phyloP scores from a whole-genome alignment of 2,888 invertebrate species.

The Hedya salicella region DNA sequence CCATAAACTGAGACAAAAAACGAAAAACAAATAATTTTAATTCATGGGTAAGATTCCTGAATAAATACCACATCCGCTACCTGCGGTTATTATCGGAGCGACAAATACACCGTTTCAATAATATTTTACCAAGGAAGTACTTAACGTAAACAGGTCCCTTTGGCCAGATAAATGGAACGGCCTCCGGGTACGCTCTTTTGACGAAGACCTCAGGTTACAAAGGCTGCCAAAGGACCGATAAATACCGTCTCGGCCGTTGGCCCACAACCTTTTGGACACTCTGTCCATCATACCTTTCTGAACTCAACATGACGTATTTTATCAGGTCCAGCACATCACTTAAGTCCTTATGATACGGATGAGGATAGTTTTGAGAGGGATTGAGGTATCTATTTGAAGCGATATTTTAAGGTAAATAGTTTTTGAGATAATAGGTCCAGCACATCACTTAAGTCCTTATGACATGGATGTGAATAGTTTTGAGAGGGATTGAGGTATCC shows the following conservation, averaged over 20 bases:
- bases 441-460: not conserved
- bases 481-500: not conserved
- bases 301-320: slow-evolving; percentile 6
- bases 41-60: too few relatives aligned
- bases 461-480: not conserved
- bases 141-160: slow-evolving; percentile 24
- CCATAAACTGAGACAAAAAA: too few relatives aligned
- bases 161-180: slow-evolving; percentile 16
- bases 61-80: not conserved
- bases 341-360: not conserved
- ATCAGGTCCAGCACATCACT: not conserved
- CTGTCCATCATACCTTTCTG: not conserved
- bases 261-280: slow-evolving; percentile 7
- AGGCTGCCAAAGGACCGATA: slow-evolving; percentile 8
- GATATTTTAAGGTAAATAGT: not conserved
- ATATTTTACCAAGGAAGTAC: slow-evolving; percentile 14
- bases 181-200: slow-evolving; percentile 22
- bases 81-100: not conserved
- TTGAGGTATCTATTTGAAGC: not conserved
- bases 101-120: slow-evolving; percentile 4
- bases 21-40: too few relatives aligned
- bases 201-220: slow-evolving; percentile 22
- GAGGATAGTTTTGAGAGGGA: not conserved
- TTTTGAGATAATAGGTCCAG: not conserved
- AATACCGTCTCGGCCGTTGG: slow-evolving; percentile 6